Base-by-base conservation (phyloP, 2,888 invertebrate species). In the Blera fallax region DNA sequence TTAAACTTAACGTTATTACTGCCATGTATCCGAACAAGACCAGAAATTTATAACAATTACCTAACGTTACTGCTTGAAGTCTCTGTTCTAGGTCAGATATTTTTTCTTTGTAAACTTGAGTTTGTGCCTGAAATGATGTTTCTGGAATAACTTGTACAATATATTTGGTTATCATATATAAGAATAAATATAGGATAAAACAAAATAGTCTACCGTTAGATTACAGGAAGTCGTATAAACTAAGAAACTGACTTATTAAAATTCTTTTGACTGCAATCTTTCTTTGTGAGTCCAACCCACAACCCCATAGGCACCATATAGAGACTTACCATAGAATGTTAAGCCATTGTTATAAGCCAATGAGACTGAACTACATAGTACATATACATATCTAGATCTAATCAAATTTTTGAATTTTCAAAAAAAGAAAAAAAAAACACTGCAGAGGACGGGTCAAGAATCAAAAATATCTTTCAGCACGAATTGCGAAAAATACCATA, bases 71-170 rank as follows among this genome's bases (percentile, higher is more conserved):
- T 14, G 89, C 84, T 0, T 87, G 88, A 16, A 91, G 87, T 87
- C 90, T 90, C 72, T 90, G 88, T 78, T 92, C 92, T 81, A 92
- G 87, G 80, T 90, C 90, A 34, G 89, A 87, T 21, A 92, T 92
- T 87, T 90, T 91, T 82, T 92, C 92, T 87, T 90, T 91, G 84
- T 91, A 92, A 7, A 91, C 91, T 87, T 92, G 91, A 2, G 91
- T 90, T 87, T 92, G 92, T 5, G 90, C 91, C 92, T 92, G 77
- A 69, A 74, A 87, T 77, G 67, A 74, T 58, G 62, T 67, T 79
- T 73, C 79, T 74, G 72, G 60, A 82, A 72, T 83, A 73, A 82
- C 70, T 77, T 72, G 69, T 77, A 82, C 67, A 82, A 78, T 78
- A 62, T 67, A 78, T 78, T 83, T 83, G 65, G 43, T 67, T 83